Conservation (phyloP, 64 coral and sea anemone species). For the Astreopora myriophthalma region DNA sequence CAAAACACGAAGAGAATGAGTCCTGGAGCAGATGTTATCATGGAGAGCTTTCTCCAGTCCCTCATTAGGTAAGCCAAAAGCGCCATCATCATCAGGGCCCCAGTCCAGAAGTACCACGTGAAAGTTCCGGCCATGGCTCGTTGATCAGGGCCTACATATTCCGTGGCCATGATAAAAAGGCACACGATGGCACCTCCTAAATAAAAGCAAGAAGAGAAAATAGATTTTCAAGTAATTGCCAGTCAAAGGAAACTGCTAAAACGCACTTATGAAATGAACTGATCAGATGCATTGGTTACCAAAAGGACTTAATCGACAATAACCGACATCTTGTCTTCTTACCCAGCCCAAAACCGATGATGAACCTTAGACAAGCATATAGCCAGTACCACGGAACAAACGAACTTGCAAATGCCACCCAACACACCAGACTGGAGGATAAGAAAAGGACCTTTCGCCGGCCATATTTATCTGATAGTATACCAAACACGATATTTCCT, state of each 20-base stretch:
- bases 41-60: conserved; percentile 93
- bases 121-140: conserved; percentile 97
- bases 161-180: conserved; percentile 96
- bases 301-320: no score
- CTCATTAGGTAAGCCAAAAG: conserved; percentile 87
- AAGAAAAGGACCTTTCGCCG: conserved; percentile 84
- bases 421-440: conserved; percentile 78
- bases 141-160: conserved; percentile 82
- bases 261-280: no score
- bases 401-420: conserved; percentile 88
- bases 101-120: conserved; percentile 95
- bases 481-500: conserved; percentile 86
- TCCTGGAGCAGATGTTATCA: conserved; percentile 82
- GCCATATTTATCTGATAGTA: conserved; percentile 92
- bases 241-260: neutral
- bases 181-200: conserved; percentile 87
- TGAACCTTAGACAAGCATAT: conserved; percentile 75
- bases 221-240: neutral
- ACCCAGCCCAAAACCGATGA: conserved; percentile 93
- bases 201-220: neutral
- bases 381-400: conserved; percentile 86
- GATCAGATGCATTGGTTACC: no score
- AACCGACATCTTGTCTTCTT: no score
- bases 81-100: conserved; percentile 82
- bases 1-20: conserved; percentile 84